phyloP scores from a whole-genome alignment of 2,113 vertebrate species.

The Mirza zaza region DNA sequence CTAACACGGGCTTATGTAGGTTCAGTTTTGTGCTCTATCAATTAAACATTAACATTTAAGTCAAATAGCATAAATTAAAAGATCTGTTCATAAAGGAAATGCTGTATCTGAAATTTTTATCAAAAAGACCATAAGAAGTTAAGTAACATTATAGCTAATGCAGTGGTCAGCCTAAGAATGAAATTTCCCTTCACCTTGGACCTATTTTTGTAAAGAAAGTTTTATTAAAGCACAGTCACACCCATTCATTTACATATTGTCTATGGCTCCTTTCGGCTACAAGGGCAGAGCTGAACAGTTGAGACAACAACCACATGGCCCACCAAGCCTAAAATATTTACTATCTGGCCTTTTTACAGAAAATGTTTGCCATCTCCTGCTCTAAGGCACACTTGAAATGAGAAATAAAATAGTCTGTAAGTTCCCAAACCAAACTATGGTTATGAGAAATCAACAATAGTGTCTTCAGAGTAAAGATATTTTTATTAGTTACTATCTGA shows the following conservation, averaged over 20 bases:
- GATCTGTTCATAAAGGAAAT: conserved; percentile 18
- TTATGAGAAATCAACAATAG: not conserved
- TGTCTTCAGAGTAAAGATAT: not conserved
- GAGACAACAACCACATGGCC: not conserved
- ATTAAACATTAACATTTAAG: not conserved
- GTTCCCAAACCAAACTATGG: not conserved
- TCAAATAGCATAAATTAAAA: not conserved
- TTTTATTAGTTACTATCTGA: not conserved
- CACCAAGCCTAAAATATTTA: not conserved
- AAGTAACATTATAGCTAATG: not conserved
- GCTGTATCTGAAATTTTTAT: not conserved
- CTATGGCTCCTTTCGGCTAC: not conserved
- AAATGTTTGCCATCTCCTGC: not conserved
- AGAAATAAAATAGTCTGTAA: not conserved
- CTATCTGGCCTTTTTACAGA: not conserved
- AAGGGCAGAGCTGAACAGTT: not conserved
- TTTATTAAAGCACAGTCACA: not conserved
- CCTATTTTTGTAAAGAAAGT: not conserved
- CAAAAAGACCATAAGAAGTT: not conserved
- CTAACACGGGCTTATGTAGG: not conserved
- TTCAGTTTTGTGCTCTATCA: not conserved
- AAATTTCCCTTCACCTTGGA: not conserved
- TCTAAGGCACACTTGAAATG: not conserved
- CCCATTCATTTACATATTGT: not conserved
- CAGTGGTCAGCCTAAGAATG: not conserved